Evolutionary conservation across 2,797 vertebrate species (phyloP).

Genomic region (Eulemur rubriventer): DNA sequence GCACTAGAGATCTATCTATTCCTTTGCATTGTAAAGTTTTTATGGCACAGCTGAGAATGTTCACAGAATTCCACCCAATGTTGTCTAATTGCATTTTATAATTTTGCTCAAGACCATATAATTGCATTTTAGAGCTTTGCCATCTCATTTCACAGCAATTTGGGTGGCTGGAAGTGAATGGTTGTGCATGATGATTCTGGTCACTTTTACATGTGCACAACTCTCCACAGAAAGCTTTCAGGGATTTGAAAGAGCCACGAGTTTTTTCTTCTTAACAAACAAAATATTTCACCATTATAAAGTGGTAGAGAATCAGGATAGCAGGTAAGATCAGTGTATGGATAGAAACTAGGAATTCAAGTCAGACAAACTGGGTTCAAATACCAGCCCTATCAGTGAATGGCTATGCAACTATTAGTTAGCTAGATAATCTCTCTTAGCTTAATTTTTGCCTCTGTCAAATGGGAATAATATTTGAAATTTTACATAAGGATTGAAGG

Average conservation of each 20-base stretch:
- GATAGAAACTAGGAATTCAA: conserved; percentile 16
- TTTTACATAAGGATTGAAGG: not conserved
- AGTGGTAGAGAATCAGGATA: not conserved
- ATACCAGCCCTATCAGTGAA: not conserved
- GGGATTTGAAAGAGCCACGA: not conserved
- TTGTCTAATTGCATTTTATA: conserved; percentile 59
- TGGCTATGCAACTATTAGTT: not conserved
- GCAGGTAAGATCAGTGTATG: not conserved
- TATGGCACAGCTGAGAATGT: conserved; percentile 38
- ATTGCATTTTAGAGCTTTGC: conserved; percentile 35
- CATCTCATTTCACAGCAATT: not conserved
- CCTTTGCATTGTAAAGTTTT: conserved; percentile 62
- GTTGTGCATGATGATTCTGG: not conserved
- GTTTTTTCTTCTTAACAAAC: not conserved
- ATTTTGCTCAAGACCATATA: conserved; percentile 37
- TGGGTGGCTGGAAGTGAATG: not conserved
- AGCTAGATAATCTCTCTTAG: not conserved
- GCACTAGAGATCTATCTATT: conserved; percentile 25
- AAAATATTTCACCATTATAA: conserved; percentile 1
- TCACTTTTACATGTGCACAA: not conserved
- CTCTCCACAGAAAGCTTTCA: conserved; percentile 29
- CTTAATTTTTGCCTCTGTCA: not conserved
- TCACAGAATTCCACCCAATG: conserved; percentile 53
- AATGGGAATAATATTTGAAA: not conserved
- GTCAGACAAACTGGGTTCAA: conserved; percentile 3